Evolutionary conservation across 2,888 invertebrate genomes (phyloP).

Genomic region (Vesta saturnalis): DNA sequence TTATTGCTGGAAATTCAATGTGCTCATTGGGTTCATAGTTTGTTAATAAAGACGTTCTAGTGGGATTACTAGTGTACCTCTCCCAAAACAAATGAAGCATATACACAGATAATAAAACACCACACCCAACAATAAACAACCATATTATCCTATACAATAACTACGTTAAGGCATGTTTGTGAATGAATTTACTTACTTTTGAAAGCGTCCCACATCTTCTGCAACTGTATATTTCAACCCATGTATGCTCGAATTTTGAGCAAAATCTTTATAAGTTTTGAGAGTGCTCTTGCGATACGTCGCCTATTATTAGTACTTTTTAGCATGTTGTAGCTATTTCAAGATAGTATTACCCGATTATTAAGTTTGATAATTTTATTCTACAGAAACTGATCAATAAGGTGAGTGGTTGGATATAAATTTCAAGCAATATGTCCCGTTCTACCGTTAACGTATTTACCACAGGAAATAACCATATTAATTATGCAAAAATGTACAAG

Average conservation of each 20-base stretch:
- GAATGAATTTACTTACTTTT: conserved; percentile 46
- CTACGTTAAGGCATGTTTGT: background rate
- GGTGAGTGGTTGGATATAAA: no score
- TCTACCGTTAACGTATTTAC: no score
- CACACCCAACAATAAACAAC: conserved; percentile 48
- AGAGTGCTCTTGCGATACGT: no score
- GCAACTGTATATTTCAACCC: conserved; percentile 55
- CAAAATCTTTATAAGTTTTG: conserved; percentile 54
- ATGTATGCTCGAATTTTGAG: conserved; percentile 56
- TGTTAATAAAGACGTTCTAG: conserved; percentile 53
- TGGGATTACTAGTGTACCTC: conserved; percentile 57
- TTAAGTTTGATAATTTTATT: no score
- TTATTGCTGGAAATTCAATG: conserved; percentile 58
- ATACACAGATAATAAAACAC: conserved; percentile 51
- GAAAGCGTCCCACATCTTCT: conserved; percentile 41
- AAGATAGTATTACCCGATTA: no score
- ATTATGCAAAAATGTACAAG: background rate
- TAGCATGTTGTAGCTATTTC: no score
- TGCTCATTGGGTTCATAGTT: conserved; percentile 52
- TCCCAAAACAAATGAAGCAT: conserved; percentile 57
- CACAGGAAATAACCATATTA: no score
- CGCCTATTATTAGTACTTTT: no score
- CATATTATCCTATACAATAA: conserved; percentile 51
- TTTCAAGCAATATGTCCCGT: no score
- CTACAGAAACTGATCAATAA: no score